Conservation (phyloP, 2,797 vertebrate genomes). For the Buceros bicornis region DNA sequence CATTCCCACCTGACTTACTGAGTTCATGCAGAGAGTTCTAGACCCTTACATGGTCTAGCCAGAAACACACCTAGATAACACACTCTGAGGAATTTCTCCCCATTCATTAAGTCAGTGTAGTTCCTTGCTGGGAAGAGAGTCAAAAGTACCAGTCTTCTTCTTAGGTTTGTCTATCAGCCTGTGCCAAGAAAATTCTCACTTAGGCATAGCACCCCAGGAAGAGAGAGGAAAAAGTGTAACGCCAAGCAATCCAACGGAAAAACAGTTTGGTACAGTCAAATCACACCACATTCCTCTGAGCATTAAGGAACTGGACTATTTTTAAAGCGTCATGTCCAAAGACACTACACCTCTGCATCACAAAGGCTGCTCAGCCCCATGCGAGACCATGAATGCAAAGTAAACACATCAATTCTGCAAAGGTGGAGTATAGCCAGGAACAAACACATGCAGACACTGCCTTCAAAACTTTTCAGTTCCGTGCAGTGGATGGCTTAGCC, state of each 20-base stretch:
- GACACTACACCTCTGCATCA: neutral
- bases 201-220: neutral
- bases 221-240: fast-evolving
- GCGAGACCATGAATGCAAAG: fast-evolving
- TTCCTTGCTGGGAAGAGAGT: neutral
- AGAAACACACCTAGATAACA: neutral
- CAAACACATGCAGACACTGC: neutral
- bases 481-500: neutral
- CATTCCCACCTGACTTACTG: neutral
- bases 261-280: neutral
- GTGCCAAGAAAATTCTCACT: constrained; percentile 42
- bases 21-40: neutral
- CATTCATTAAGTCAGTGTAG: neutral
- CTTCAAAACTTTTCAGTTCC: neutral
- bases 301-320: neutral
- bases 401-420: neutral
- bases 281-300: neutral
- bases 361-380: neutral
- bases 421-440: neutral
- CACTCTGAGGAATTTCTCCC: neutral
- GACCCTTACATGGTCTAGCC: neutral
- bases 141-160: neutral
- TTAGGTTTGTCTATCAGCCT: neutral
- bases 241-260: neutral
- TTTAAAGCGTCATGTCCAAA: neutral